Base-by-base conservation (phyloP, 64 coral and sea anemone genomes). In the Porites lutea region DNA sequence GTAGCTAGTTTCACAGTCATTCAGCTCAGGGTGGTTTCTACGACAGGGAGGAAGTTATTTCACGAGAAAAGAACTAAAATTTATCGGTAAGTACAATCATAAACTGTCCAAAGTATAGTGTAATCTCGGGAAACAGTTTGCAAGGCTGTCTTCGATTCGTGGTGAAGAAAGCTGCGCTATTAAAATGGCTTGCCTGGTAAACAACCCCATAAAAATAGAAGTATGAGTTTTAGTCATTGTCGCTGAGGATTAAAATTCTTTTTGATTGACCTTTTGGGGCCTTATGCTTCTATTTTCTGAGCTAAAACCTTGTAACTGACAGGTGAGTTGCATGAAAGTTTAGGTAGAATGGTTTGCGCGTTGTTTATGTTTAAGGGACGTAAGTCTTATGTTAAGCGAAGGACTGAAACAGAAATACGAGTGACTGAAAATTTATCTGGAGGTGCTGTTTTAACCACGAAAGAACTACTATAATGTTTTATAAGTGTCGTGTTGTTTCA, bases 41-140 rank as follows among this genome's bases (percentile, higher is more conserved):
- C 47, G 47, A 8, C 81, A 21, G 61, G 48, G 49, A 43, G 81
- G 48, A 84, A 84, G 45, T 68, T 84, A 65, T 67, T 48, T 67
- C 81, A 69, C 8, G 81, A 64, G 63, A 84, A 84, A 52, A 52
- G n/a, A 84, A 5, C 16, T 45, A 16, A 59, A 37, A 4, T 63
- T 63, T 63, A 18, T 19, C 18, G 81, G 81, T 84, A 21, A 84
- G 81, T 84, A 7, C 27, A 37, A 37, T 37, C 27, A 37, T 37
- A 37, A 37, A 37, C 27, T 37, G 27, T 37, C 27, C 27, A 1
- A 37, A 37, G 27, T 37, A 37, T 37, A 37, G 27, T 37, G 27
- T 37, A 37, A 37, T 37, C 27, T 37, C 27, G 27, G 27, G 27
- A 37, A 37, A 37, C 27, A 37, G 27, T 37, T 37, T 37, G 27